Evolutionary conservation across 2,888 invertebrate species (phyloP), one percentile per base, ranked within the genome.

Genomic region (Alsophila aescularia): DNA sequence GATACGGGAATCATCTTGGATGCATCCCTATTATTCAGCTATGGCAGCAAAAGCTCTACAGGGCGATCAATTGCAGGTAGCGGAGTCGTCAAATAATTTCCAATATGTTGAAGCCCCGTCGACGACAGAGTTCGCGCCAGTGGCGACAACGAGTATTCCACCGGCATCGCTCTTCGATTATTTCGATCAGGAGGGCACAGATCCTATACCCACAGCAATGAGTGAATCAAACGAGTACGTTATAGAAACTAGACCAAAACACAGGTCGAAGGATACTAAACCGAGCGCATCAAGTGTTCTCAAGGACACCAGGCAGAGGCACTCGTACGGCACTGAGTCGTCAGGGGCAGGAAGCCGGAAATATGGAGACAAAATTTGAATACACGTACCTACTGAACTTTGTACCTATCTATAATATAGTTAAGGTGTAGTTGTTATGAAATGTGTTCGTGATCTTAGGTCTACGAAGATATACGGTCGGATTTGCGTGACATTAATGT

Each of bases 321-420:
- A 73, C 52, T 41, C 56, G 10, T 69, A 76, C 43, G 66, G 64
- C 31, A 64, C 58, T 15, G 77, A 78, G 15, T 57, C 73, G 18
- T 57, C 74, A 9, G 75, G 72, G 57, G 64, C 69, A 52, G 81
- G 79, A 27, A 83, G 81, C 64, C 73, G 83, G 2, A 89, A 87
- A 72, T 90, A 90, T 72, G 90, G 90, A 79, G 90, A 90, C 68
- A 89, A 88, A 85, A 66, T 67, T 41, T 68, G 57, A 65, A 58
- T 32, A 39, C n/a, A 32, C 36, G 39, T 36, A 60, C 36, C 35
- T 36, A 60, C 45, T 52, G 41, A 57, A 62, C 36, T 55, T 56
- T 50, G 53, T 35, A 52, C 18, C 18, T 18, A 18, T 5, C 5
- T 24, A 7, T 24, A 24, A 8, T 24, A 8, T 24, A 7, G 24